These are phyloP conservation scores for Syritta pipiens DNA, from an alignment of 2,888 invertebrate species.

Conservation along the genomic window DNA sequence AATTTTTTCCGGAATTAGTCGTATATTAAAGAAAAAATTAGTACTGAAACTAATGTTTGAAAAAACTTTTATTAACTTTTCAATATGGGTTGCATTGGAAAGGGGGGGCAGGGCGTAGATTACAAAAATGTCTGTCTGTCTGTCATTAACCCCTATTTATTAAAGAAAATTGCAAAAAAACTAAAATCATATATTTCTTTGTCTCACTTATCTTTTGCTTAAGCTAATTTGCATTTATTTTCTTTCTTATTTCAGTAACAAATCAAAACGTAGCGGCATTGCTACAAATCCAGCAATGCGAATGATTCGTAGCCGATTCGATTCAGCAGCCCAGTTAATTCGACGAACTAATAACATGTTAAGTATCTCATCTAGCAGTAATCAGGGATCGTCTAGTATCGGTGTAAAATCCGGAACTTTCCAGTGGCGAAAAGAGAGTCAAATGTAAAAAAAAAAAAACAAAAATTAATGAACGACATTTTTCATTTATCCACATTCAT, in stretches of 20 bases:
- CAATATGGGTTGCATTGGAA: too few species aligned
- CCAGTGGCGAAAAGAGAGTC: constrained; percentile 80
- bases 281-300: constrained; percentile 93
- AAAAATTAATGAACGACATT: too few species aligned
- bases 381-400: constrained; percentile 79
- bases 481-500: too few species aligned
- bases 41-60: too few species aligned
- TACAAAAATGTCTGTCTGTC: too few species aligned
- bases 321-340: constrained; percentile 79
- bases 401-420: constrained; percentile 80
- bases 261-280: constrained; percentile 89
- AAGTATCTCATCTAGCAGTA: constrained; percentile 75
- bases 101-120: too few species aligned
- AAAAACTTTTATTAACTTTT: too few species aligned
- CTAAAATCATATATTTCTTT: neutral
- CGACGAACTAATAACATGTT: constrained; percentile 79
- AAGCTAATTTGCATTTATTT: constrained; percentile 3
- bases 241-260: constrained; percentile 74
- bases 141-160: too few species aligned
- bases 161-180: too few species aligned
- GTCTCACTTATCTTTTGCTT: neutral
- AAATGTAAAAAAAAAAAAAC: constrained; percentile 75
- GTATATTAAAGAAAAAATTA: too few species aligned
- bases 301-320: constrained; percentile 82
- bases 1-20: too few species aligned